These are phyloP conservation scores for Nyleta sp. DNA, from an alignment of 2,888 invertebrate species.

Conservation along the genomic window DNA sequence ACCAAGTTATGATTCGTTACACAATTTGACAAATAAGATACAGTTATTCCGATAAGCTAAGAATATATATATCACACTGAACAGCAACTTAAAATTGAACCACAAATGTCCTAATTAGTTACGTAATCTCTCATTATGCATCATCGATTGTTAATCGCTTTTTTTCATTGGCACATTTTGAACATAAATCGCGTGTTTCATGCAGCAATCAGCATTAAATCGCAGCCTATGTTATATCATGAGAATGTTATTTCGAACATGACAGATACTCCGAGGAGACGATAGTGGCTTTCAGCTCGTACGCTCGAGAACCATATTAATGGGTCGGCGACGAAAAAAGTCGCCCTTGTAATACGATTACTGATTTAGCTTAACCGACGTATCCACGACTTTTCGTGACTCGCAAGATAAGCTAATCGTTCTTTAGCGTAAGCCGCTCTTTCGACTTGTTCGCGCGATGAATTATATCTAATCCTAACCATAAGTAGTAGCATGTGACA, in stretches of 20 bases:
- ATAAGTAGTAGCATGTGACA: slow-evolving; percentile 45
- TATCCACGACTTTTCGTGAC: slow-evolving; percentile 52
- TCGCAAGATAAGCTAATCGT: slow-evolving; percentile 58
- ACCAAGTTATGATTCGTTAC: too few relatives aligned
- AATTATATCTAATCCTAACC: slow-evolving; percentile 56
- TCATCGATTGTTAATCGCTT: background rate
- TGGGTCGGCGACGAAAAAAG: slow-evolving; percentile 46
- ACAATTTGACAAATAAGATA: too few relatives aligned
- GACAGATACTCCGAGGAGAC: slow-evolving; percentile 41
- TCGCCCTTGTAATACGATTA: slow-evolving; percentile 54
- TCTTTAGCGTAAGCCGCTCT: slow-evolving; percentile 44
- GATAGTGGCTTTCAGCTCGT: slow-evolving; percentile 44
- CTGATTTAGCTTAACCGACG: slow-evolving; percentile 50
- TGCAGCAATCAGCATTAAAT: slow-evolving; percentile 35
- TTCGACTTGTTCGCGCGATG: slow-evolving; percentile 41
- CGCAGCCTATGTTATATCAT: slow-evolving; percentile 30
- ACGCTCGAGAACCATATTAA: slow-evolving; percentile 47
- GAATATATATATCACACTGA: too few relatives aligned
- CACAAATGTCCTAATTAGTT: slow-evolving; percentile 28
- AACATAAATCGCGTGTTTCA: slow-evolving; percentile 38
- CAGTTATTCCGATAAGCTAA: too few relatives aligned
- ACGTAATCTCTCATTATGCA: slow-evolving; percentile 13
- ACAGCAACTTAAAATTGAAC: too few relatives aligned
- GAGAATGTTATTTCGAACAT: slow-evolving; percentile 46
- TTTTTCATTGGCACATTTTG: slow-evolving; percentile 6